A percentile compares a stretch with the other conserved stretches of the same genome.
Conservation (phyloP, 2,888 invertebrate genomes). For the Tenthredo scrophulariae region DNA sequence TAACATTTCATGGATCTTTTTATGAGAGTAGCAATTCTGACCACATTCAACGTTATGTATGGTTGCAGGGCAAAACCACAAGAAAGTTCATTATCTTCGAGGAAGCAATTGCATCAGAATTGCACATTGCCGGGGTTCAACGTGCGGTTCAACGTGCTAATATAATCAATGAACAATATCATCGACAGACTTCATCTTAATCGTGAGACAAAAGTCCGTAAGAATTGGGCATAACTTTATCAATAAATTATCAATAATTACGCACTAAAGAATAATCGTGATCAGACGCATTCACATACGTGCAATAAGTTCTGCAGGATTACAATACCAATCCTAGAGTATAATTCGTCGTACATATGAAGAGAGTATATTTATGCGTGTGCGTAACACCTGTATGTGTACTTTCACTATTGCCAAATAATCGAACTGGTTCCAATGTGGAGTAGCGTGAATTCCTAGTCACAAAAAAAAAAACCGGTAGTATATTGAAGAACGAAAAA, state of each 20-base stretch:
- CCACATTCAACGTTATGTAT: neutral
- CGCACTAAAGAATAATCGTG: neutral
- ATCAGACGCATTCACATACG: neutral
- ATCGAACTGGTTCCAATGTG: neutral
- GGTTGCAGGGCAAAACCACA: neutral
- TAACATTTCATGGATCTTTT: neutral
- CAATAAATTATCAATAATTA: neutral
- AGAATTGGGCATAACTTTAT: neutral
- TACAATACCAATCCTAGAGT: neutral
- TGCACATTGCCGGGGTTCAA: too few relatives aligned
- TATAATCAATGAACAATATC: slow-evolving; percentile 1
- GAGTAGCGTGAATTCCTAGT: neutral
- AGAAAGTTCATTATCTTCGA: neutral
- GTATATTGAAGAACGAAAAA: neutral
- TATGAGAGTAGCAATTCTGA: neutral
- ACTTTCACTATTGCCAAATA: neutral
- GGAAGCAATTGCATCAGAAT: neutral
- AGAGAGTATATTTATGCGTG: neutral
- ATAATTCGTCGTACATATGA: neutral
- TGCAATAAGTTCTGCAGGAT: neutral
- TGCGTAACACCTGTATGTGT: neutral
- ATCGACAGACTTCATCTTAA: neutral
- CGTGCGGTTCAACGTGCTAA: neutral
- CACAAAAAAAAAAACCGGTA: neutral
- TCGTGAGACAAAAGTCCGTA: neutral